A percentile compares a stretch with the other conserved stretches of the same genome.
phyloP scores from a whole-genome alignment of 2,797 vertebrate genomes.

The Tenualosa ilisha region DNA sequence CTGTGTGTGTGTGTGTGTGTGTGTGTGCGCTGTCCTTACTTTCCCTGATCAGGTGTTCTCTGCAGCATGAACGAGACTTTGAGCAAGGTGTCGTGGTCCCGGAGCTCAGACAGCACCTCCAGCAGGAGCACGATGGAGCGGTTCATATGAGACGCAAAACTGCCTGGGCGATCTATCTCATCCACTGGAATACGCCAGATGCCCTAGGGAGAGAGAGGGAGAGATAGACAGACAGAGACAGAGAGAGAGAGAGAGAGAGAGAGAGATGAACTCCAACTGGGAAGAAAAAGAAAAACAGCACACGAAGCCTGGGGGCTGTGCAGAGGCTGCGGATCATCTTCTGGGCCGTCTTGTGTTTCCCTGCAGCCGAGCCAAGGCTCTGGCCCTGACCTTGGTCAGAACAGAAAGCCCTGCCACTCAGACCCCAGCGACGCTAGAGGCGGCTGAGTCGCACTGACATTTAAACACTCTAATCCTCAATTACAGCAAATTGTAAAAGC shows the following conservation, averaged over 20 bases:
- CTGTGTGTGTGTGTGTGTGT: constrained; percentile 32
- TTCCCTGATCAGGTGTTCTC: constrained; percentile 99
- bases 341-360: not conserved
- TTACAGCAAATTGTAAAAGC: not conserved
- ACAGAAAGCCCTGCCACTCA: not conserved
- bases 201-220: constrained; percentile 74
- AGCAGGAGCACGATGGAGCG: constrained; percentile 94
- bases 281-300: not conserved
- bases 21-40: constrained; percentile 75
- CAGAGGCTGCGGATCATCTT: not conserved
- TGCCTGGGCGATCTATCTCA: constrained; percentile 98
- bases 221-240: constrained; percentile 16
- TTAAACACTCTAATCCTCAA: constrained; percentile 15
- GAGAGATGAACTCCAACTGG: not conserved
- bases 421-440: not conserved
- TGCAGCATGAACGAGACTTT: constrained; percentile 98
- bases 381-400: not conserved
- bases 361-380: not conserved
- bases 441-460: not conserved
- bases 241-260: not conserved
- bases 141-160: constrained; percentile 99
- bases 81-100: constrained; percentile 91
- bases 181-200: constrained; percentile 99
- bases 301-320: not conserved
- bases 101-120: constrained; percentile 90